These are phyloP conservation scores for Tonatia bakeri DNA, from an alignment of 2,113 vertebrate species.

Conservation along the genomic window DNA sequence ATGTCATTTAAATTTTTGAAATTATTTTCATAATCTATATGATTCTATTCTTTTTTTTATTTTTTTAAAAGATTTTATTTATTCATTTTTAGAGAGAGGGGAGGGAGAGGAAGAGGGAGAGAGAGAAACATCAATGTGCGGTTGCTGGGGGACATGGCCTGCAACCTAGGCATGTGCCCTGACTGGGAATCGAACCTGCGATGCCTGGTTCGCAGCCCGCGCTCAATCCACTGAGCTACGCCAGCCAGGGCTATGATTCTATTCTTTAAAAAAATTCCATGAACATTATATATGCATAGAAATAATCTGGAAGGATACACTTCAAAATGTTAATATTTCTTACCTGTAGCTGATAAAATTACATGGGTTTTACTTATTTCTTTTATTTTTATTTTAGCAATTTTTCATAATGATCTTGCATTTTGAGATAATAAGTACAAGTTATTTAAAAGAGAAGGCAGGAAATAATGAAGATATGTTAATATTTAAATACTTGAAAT, in stretches of 20 bases:
- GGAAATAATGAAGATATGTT: not conserved
- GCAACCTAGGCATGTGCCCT: too few species aligned
- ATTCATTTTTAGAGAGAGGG: too few species aligned
- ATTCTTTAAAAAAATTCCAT: not conserved
- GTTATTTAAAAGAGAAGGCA: not conserved
- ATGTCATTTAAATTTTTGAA: not conserved
- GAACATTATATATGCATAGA: not conserved
- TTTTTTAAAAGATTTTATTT: too few species aligned
- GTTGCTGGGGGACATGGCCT: too few species aligned
- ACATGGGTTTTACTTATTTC: not conserved
- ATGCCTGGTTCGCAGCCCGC: too few species aligned
- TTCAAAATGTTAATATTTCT: not conserved
- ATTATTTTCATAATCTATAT: not conserved
- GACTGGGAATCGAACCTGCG: too few species aligned
- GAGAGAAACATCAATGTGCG: too few species aligned
- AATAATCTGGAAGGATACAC: not conserved
- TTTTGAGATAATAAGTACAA: conserved; percentile 24
- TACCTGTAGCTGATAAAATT: not conserved
- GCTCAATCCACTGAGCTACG: too few species aligned
- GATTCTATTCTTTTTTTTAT: not conserved
- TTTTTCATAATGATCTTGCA: not conserved
- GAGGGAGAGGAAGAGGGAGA: too few species aligned
- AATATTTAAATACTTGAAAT: not conserved
- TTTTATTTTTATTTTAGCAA: not conserved
- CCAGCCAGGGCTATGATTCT: too few species aligned